Evolutionary conservation across 2,113 vertebrate species (phyloP).

Genomic region (Donacobius atricapilla): DNA sequence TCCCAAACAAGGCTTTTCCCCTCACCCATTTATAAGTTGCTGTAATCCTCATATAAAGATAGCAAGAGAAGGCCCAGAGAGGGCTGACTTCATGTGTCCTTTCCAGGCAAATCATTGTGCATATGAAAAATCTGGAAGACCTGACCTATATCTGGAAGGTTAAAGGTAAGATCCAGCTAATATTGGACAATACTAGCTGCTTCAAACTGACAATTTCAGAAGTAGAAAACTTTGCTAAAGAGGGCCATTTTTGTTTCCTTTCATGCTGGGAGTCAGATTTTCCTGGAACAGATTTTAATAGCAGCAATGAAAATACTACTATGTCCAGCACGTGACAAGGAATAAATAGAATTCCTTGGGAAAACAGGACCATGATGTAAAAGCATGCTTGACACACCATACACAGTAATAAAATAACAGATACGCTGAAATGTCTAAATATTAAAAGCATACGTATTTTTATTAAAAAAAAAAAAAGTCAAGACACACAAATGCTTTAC

Average conservation of each 20-base stretch:
- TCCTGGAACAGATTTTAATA: background rate
- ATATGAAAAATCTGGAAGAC: background rate
- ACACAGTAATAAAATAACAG: background rate
- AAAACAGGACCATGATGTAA: background rate
- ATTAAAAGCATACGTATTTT: background rate
- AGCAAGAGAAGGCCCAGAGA: background rate
- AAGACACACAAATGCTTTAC: constrained; percentile 66
- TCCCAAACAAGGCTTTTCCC: background rate
- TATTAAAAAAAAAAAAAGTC: background rate
- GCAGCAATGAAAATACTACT: background rate
- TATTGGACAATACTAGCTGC: background rate
- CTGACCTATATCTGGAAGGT: background rate
- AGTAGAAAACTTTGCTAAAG: background rate
- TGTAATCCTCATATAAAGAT: background rate
- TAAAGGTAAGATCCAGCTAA: constrained; percentile 2
- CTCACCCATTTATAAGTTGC: background rate
- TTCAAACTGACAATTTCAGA: background rate
- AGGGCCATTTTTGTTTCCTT: background rate
- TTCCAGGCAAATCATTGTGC: background rate
- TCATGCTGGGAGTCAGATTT: background rate
- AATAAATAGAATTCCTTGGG: constrained; percentile 4
- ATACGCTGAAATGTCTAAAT: background rate
- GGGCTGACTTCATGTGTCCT: background rate
- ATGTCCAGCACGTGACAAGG: background rate
- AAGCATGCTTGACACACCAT: constrained; percentile 5